Evolutionary conservation across 2,888 invertebrate species (phyloP).

Genomic region (Aelia acuminata): DNA sequence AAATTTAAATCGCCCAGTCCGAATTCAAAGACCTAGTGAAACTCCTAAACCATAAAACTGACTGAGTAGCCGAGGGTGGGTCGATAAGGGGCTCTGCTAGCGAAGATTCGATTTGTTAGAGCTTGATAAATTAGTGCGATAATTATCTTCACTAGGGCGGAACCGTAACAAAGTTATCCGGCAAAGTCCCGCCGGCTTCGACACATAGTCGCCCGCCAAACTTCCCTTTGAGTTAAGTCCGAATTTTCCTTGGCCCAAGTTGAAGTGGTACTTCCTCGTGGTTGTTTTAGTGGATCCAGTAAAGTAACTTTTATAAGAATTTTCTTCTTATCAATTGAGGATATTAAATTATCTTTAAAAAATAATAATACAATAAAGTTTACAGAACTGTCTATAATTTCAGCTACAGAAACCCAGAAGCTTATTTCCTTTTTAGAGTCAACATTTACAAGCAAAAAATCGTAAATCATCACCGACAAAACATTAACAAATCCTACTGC

Average conservation of each 20-base stretch:
- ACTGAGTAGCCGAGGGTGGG: neutral
- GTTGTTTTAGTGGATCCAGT: neutral
- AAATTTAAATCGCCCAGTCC: too few relatives aligned
- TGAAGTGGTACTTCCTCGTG: neutral
- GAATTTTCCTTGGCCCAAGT: neutral
- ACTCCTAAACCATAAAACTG: neutral
- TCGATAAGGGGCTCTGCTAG: neutral
- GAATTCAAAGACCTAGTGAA: neutral
- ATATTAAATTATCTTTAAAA: too few relatives aligned
- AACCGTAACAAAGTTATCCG: conserved; percentile 19
- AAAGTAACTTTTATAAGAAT: too few relatives aligned
- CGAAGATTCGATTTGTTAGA: conserved; percentile 9
- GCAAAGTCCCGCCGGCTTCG: neutral
- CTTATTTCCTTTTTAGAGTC: too few relatives aligned
- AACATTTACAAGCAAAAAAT: too few relatives aligned
- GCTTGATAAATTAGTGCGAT: neutral
- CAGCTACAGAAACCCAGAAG: too few relatives aligned
- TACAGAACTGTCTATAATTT: too few relatives aligned
- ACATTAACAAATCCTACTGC: too few relatives aligned
- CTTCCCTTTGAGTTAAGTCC: conserved; percentile 2
- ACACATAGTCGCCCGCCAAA: conserved; percentile 5
- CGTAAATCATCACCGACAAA: too few relatives aligned
- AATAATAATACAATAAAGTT: too few relatives aligned
- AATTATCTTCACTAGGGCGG: conserved; percentile 22
- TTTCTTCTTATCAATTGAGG: too few relatives aligned